Evolutionary conservation across 2,888 invertebrate species (phyloP), one percentile per base, ranked within the genome.

Genomic region (Electrophaes corylata): DNA sequence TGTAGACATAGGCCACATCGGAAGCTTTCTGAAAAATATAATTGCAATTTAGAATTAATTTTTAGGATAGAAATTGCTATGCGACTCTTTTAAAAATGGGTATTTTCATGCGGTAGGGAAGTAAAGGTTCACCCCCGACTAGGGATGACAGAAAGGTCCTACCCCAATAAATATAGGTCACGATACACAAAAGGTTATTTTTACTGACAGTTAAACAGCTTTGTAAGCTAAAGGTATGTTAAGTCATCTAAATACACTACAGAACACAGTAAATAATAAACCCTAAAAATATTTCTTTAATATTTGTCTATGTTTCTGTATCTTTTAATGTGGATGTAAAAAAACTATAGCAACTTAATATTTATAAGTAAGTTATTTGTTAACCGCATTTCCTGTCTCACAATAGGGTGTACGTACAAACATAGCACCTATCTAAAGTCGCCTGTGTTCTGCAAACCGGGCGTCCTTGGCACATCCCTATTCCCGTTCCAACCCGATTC

Each of bases 391-490:
- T 16, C 12, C 43, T n/a, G 14, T 18, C 18, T 39, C 16, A 39
- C 31, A 39, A 48, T 14, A 47, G 26, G 11, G 16, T 16, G 39
- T 26, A 23, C 26, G 4, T 4, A 14, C 3, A 5, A 20, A 23
- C n/a, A 8, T 29, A 10, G 2, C 3, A 23, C 26, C 10, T 4
- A 43, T n/a, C 19, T 26, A 26, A 16, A 44, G 12, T 23, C 12
- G 47, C 44, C 43, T 5, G 35, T 50, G 37, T 45, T 44, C 52
- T 37, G 40, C 71, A 71, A 71, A 66, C 47, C 26, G 18, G 70
- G 62, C 67, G 73, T 66, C 74, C 74, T 76, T 74, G 72, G 62
- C 54, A 57, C 48, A 60, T 50, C 54, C 62, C 69, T 59, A 49
- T 40, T 60, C 48, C 64, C 41, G 12, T 26, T 51, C 31, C 49